Percentiles rank a stretch among this genome's conserved stretches.
Evolutionary conservation across 2,888 invertebrate species (phyloP).

Genomic region (Heliconius erato): DNA sequence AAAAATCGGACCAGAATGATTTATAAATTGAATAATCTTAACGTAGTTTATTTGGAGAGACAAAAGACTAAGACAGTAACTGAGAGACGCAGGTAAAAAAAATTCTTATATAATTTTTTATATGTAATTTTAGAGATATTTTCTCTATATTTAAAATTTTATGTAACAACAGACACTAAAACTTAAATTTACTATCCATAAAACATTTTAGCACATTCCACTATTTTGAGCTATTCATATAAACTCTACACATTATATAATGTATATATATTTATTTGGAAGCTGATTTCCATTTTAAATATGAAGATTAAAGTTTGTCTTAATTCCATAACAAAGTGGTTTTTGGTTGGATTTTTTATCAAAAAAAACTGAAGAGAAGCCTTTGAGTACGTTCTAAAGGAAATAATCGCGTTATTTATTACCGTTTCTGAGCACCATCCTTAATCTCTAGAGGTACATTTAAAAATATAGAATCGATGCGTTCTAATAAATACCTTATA

Average conservation of each 20-base stretch:
- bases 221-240: constrained; percentile 2
- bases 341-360: constrained; percentile 72
- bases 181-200: constrained; percentile 11
- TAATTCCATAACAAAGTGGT: constrained; percentile 74
- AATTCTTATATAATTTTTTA: background rate
- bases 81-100: background rate
- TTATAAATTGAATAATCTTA: too few relatives aligned
- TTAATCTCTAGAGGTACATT: constrained; percentile 81
- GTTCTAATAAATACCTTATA: constrained; percentile 35
- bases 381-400: constrained; percentile 73
- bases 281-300: constrained; percentile 48
- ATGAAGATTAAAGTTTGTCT: constrained; percentile 51
- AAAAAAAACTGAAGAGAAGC: constrained; percentile 66
- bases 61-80: too few relatives aligned
- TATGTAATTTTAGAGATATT: too few relatives aligned
- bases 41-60: too few relatives aligned
- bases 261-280: constrained; percentile 38
- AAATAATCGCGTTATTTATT: constrained; percentile 85
- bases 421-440: constrained; percentile 72
- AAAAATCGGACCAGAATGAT: too few relatives aligned
- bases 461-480: constrained; percentile 28
- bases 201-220: constrained; percentile 15
- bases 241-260: background rate
- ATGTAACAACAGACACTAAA: constrained; percentile 20
- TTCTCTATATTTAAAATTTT: background rate